Evolutionary conservation across 1,140 invertebrate species (phyloP).

Genomic region (Drosophila novamexicana): DNA sequence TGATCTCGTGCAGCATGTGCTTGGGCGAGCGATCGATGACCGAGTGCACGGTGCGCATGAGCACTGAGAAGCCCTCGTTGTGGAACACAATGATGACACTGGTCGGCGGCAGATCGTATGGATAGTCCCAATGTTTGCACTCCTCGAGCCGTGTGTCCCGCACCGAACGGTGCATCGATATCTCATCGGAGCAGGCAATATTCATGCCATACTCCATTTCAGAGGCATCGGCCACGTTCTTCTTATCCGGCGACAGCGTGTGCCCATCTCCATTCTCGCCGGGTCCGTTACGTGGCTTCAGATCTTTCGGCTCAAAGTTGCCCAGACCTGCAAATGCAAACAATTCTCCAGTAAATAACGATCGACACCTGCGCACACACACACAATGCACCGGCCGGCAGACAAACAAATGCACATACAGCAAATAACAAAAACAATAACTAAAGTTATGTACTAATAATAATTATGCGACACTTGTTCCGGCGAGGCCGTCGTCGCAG

Average conservation of each 20-base stretch:
- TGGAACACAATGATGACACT: constrained; percentile 99
- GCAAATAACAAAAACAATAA: too few species aligned
- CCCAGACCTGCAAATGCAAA: constrained; percentile 83
- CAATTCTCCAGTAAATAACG: not conserved
- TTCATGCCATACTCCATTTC: constrained; percentile 98
- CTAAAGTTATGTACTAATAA: not conserved
- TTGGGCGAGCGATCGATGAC: constrained; percentile 96
- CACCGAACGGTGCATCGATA: constrained; percentile 90
- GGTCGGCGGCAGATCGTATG: constrained; percentile 93
- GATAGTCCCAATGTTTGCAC: constrained; percentile 99
- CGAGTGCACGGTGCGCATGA: constrained; percentile 98
- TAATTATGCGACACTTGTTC: not conserved
- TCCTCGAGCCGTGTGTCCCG: constrained; percentile 94
- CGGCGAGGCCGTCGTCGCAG: not conserved
- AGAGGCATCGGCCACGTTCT: constrained; percentile 90
- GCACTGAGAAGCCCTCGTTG: constrained; percentile 98
- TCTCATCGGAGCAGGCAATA: constrained; percentile 98
- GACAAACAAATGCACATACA: constrained; percentile 4
- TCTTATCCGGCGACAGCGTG: constrained; percentile 84
- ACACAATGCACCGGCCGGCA: not conserved
- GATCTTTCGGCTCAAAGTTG: constrained; percentile 89
- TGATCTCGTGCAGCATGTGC: constrained; percentile 95
- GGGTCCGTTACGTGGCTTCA: constrained; percentile 88
- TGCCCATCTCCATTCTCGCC: constrained; percentile 90
- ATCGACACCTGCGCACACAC: not conserved